Conservation (phyloP, 1,140 invertebrate genomes). For the Drosophila prosaltans region DNA sequence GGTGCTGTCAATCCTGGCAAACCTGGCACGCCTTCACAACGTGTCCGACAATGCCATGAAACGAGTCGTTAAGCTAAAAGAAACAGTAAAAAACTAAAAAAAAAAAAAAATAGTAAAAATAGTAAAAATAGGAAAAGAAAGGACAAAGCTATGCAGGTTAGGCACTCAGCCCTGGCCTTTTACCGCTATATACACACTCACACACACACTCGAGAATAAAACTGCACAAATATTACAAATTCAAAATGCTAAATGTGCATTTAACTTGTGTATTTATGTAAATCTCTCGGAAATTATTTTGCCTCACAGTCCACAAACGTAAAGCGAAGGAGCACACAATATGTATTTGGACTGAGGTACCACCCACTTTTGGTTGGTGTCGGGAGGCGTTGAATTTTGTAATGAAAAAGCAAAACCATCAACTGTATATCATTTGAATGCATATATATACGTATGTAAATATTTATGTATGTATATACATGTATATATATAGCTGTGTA, state of each 20-base stretch:
- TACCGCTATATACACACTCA: neutral
- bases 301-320: constrained; percentile 26
- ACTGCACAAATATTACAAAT: constrained; percentile 80
- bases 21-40: constrained; percentile 52
- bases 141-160: constrained; percentile 36
- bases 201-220: constrained; percentile 60
- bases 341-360: constrained; percentile 13
- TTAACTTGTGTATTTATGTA: constrained; percentile 83
- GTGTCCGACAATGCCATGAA: constrained; percentile 51
- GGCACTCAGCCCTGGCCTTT: constrained; percentile 2
- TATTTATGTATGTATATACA: no score
- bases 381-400: neutral
- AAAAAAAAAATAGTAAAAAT: constrained; percentile 2
- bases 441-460: constrained; percentile 1
- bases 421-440: constrained; percentile 73
- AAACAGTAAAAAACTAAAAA: constrained; percentile 6
- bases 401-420: constrained; percentile 29
- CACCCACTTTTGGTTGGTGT: neutral
- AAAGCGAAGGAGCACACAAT: constrained; percentile 12
- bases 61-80: constrained; percentile 59
- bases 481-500: neutral
- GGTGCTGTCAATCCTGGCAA: constrained; percentile 43
- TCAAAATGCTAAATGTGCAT: constrained; percentile 82
- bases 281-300: constrained; percentile 79
- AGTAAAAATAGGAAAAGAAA: neutral